These are phyloP conservation scores for Myocastor coypus DNA, from an alignment of 2,113 vertebrate species.

Conservation along the genomic window DNA sequence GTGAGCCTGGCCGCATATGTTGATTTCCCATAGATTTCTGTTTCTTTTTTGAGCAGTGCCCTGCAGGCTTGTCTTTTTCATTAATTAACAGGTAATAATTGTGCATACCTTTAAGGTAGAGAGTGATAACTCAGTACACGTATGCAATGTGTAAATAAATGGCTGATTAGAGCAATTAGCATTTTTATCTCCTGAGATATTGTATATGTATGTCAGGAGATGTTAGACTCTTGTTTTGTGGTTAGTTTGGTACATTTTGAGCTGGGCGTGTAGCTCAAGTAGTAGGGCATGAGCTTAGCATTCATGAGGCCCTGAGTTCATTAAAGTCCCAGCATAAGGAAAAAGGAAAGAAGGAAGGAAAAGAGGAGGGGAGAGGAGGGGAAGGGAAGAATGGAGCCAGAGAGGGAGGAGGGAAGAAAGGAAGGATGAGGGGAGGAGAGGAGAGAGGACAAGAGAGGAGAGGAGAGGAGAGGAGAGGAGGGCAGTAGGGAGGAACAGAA, in stretches of 20 bases:
- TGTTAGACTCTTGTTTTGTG: not conserved
- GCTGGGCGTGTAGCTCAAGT: too few species aligned
- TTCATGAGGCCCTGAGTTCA: not conserved
- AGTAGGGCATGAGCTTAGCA: not conserved
- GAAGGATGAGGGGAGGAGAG: not conserved
- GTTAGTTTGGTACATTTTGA: not conserved
- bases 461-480: too few species aligned
- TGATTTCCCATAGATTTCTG: not conserved
- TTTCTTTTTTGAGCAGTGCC: not conserved
- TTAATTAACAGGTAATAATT: not conserved
- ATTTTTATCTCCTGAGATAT: not conserved
- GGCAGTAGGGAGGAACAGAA: rapidly evolving
- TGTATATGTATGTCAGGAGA: not conserved
- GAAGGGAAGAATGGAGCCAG: too few species aligned
- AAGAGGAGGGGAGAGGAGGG: rapidly evolving
- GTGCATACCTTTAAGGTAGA: not conserved
- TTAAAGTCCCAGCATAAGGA: not conserved
- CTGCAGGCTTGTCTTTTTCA: not conserved
- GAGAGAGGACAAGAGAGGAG: rapidly evolving
- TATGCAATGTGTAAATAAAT: not conserved
- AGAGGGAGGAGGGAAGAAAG: not conserved
- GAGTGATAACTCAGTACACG: too few species aligned
- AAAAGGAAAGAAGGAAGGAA: not conserved
- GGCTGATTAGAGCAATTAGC: not conserved
- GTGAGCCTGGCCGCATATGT: not conserved